Evolutionary conservation across 2,113 vertebrate species (phyloP).

Genomic region (Callospermophilus lateralis): DNA sequence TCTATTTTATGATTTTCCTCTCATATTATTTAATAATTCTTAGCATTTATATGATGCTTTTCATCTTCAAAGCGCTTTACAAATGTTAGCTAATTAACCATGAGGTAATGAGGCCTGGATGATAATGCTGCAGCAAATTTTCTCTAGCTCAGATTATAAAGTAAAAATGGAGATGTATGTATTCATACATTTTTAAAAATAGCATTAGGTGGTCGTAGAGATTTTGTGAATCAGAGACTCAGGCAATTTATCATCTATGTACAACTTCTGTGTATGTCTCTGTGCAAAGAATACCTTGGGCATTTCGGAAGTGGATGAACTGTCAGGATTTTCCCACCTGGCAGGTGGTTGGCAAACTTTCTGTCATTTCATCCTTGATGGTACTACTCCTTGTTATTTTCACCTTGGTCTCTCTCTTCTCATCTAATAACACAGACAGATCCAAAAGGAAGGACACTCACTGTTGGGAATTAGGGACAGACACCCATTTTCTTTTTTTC

Average conservation of each 20-base stretch:
- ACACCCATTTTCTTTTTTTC: background rate
- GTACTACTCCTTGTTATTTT: constrained; percentile 57
- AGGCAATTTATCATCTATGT: constrained; percentile 51
- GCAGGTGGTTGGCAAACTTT: constrained; percentile 65
- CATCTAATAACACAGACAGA: constrained; percentile 25
- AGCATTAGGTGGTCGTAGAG: constrained; percentile 58
- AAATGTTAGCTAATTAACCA: constrained; percentile 81
- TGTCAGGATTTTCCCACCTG: constrained; percentile 47
- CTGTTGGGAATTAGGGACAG: constrained; percentile 21
- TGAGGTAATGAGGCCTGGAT: constrained; percentile 73
- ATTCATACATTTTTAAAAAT: constrained; percentile 55
- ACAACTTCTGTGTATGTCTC: background rate
- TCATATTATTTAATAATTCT: constrained; percentile 80
- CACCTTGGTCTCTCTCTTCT: constrained; percentile 1
- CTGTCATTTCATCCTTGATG: constrained; percentile 38
- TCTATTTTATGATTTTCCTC: constrained; percentile 77
- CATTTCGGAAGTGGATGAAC: constrained; percentile 14
- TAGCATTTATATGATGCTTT: constrained; percentile 78
- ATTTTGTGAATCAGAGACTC: constrained; percentile 42
- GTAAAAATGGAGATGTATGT: constrained; percentile 59
- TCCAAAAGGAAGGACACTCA: constrained; percentile 23
- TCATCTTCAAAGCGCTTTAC: constrained; percentile 83
- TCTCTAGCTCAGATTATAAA: constrained; percentile 68
- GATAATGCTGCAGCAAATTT: constrained; percentile 62
- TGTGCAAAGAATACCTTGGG: constrained; percentile 25